phyloP scores from a whole-genome alignment of 2,797 vertebrate species.

The Loris lydekkerianus region DNA sequence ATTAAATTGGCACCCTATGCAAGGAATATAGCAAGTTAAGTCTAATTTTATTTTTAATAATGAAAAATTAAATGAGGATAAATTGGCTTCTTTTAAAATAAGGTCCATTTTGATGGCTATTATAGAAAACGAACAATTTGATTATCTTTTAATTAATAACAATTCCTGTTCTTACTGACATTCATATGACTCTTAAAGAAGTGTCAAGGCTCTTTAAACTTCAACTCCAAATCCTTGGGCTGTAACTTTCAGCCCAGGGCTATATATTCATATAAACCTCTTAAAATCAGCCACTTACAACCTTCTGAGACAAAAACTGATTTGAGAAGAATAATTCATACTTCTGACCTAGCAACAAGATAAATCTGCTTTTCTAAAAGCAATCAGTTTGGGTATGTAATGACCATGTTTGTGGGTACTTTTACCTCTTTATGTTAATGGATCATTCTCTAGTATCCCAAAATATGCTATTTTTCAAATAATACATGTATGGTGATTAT shows the following conservation, averaged over 20 bases:
- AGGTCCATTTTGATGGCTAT: background rate
- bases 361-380: constrained; percentile 62
- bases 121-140: background rate
- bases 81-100: background rate
- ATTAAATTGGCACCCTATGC: background rate
- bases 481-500: constrained; percentile 46
- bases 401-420: constrained; percentile 23
- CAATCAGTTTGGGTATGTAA: constrained; percentile 60
- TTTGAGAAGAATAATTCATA: constrained; percentile 69
- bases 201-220: constrained; percentile 53
- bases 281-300: constrained; percentile 57
- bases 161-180: background rate
- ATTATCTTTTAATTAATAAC: background rate
- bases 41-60: background rate
- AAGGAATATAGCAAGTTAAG: background rate
- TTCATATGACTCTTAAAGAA: background rate
- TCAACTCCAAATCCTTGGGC: constrained; percentile 46
- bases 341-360: constrained; percentile 61
- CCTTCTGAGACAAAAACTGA: constrained; percentile 70
- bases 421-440: constrained; percentile 59
- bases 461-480: constrained; percentile 52
- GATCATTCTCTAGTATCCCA: constrained; percentile 38
- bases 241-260: constrained; percentile 2
- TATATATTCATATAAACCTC: constrained; percentile 68
- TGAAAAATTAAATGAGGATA: background rate